These are phyloP conservation scores for Anagyrus pseudococci DNA, from an alignment of 2,888 invertebrate genomes.

Conservation along the genomic window DNA sequence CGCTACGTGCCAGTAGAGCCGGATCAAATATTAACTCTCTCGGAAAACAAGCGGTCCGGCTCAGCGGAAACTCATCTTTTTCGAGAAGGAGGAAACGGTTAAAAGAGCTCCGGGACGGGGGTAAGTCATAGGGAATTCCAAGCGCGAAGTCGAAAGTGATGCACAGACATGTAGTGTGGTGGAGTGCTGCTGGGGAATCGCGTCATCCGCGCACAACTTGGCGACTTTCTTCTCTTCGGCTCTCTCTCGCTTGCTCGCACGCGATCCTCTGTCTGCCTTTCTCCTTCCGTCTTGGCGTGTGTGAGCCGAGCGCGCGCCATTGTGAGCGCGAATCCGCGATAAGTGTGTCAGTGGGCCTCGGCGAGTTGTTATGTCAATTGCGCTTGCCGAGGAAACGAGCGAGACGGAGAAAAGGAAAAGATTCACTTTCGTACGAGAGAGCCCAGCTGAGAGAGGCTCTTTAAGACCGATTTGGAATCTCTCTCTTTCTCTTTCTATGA, in stretches of 20 bases:
- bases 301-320: not conserved
- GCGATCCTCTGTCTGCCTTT: not conserved
- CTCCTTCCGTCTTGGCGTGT: slow-evolving; percentile 12
- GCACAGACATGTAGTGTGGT: not conserved
- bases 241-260: too few species aligned
- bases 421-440: slow-evolving; percentile 48
- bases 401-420: slow-evolving; percentile 28
- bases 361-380: slow-evolving; percentile 51
- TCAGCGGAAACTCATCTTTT: too few species aligned
- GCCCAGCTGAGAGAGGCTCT: too few species aligned
- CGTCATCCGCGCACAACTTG: not conserved
- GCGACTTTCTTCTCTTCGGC: slow-evolving; percentile 25
- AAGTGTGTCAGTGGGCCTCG: slow-evolving; percentile 54
- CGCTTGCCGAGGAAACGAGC: too few species aligned
- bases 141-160: slow-evolving; percentile 29
- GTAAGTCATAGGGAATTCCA: slow-evolving; percentile 20
- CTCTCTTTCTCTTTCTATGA: not conserved
- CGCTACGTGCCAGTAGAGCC: too few species aligned
- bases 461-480: not conserved
- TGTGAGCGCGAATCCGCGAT: slow-evolving; percentile 23
- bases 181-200: too few species aligned
- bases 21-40: too few species aligned
- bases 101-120: not conserved
- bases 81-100: too few species aligned
- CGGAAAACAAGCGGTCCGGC: too few species aligned